Evolutionary conservation across 2,888 invertebrate genomes (phyloP), one percentile per base, ranked within the genome.

Genomic region (Drosophila gaucha): DNA sequence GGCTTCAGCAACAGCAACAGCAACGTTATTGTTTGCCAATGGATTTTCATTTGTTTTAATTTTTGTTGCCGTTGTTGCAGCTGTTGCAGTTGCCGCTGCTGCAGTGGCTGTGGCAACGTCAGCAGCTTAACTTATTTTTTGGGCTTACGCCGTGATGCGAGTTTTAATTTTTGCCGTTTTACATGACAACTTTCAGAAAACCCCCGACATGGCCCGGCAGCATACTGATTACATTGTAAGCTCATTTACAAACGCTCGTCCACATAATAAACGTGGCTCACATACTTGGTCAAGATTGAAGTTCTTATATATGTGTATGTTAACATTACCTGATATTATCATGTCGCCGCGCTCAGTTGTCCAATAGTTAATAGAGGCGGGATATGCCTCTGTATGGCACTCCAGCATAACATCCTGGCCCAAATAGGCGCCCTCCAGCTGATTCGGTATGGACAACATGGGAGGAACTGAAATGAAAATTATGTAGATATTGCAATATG

Each of bases 311-410:
- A 35, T 2, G 2, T 1, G 9, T 24, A 9, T 14, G 28, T 26
- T 24, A 12, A 67, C 72, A 93, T 94, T 93, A 97, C 97, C 97
- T 92, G 97, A 96, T 92, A 97, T 96, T 88, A 97, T 97, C 97
- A 97, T 97, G 90, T 97, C 97, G 44, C 97, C 97, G 63, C 95
- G 94, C 86, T 97, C 96, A 6, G 96, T 97, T 33, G 97, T 97
- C 97, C 97, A 98, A 91, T 97, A 98, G 93, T 97, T 97, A 91
- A 97, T 97, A 54, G 97, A 97, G 71, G 96, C 96, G 31, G 97
- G 97, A 91, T 96, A 97, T 39, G 97, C 97, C 92, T 98, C 97
- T 0, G 97, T 97, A 91, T 97, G 96, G 90, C 97, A 97, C 92
- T 97, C 97, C 73, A 97, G 92, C 39, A 95, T 95, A 64, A 97